Conservation (phyloP, 2,797 vertebrate genomes). For the Pangasius larnaudii region DNA sequence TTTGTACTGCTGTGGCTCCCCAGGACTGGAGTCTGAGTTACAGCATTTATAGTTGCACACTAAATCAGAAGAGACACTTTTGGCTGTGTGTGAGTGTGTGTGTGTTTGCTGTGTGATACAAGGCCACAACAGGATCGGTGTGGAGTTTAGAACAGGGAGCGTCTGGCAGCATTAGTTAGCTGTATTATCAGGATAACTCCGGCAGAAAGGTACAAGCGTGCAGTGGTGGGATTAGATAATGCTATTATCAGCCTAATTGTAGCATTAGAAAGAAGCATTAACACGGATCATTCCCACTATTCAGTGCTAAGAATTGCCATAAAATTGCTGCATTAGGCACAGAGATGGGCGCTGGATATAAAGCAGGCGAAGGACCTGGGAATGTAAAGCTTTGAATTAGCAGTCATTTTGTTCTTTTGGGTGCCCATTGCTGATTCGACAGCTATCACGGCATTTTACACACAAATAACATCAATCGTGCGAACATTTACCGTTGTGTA, state of each 20-base stretch:
- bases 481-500: constrained; percentile 19
- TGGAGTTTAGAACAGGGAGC: constrained; percentile 62
- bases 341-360: constrained; percentile 76
- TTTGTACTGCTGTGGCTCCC: neutral
- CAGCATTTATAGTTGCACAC: neutral
- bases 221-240: constrained; percentile 78
- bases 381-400: constrained; percentile 72
- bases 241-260: constrained; percentile 78
- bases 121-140: constrained; percentile 66
- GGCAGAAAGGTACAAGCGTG: constrained; percentile 71
- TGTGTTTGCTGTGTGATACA: constrained; percentile 58
- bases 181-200: constrained; percentile 77
- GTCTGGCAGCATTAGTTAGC: constrained; percentile 76
- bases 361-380: constrained; percentile 63
- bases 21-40: neutral
- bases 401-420: constrained; percentile 62
- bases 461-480: constrained; percentile 44
- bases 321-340: constrained; percentile 74
- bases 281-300: constrained; percentile 77
- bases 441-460: constrained; percentile 42
- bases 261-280: constrained; percentile 79
- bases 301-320: constrained; percentile 72
- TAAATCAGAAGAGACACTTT: constrained; percentile 6
- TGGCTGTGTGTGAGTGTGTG: constrained; percentile 17
- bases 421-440: constrained; percentile 54